Conservation (phyloP, 2,797 vertebrate genomes). For the Staurois parvus region DNA sequence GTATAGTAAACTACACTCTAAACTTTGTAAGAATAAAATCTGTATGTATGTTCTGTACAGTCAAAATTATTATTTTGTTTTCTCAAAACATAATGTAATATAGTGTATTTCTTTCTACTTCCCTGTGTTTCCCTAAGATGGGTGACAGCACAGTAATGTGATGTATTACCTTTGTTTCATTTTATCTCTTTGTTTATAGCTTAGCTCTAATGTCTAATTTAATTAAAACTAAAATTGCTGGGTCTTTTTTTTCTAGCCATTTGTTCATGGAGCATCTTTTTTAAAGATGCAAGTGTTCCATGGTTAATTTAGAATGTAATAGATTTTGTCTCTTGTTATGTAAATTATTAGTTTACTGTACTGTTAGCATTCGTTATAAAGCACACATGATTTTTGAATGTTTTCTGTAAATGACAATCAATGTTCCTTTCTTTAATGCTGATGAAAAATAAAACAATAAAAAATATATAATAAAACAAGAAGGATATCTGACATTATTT, state of each 20-base stretch:
- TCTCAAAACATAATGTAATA: constrained; percentile 69
- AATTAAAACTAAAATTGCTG: constrained; percentile 70
- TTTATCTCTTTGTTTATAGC: constrained; percentile 75
- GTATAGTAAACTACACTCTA: constrained; percentile 67
- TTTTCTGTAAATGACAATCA: constrained; percentile 91
- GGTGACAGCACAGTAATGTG: constrained; percentile 69
- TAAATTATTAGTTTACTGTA: constrained; percentile 83
- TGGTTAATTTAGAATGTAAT: constrained; percentile 85
- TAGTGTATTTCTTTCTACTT: constrained; percentile 71
- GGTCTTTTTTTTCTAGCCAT: constrained; percentile 63
- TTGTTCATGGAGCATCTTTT: constrained; percentile 74
- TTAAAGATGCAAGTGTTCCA: constrained; percentile 74
- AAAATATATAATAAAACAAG: constrained; percentile 69
- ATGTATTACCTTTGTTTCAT: constrained; percentile 57
- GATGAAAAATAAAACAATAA: constrained; percentile 76
- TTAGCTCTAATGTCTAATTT: constrained; percentile 76
- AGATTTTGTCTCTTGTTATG: constrained; percentile 78
- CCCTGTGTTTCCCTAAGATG: constrained; percentile 70
- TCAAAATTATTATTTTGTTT: constrained; percentile 67
- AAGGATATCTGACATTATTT: constrained; percentile 44
- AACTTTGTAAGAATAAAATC: constrained; percentile 65
- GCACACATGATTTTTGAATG: constrained; percentile 88
- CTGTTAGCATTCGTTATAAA: constrained; percentile 82
- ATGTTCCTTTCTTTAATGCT: constrained; percentile 85
- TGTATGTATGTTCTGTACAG: constrained; percentile 70